Conservation (phyloP, 2,113 vertebrate species). For the Porphyrio hochstetteri region DNA sequence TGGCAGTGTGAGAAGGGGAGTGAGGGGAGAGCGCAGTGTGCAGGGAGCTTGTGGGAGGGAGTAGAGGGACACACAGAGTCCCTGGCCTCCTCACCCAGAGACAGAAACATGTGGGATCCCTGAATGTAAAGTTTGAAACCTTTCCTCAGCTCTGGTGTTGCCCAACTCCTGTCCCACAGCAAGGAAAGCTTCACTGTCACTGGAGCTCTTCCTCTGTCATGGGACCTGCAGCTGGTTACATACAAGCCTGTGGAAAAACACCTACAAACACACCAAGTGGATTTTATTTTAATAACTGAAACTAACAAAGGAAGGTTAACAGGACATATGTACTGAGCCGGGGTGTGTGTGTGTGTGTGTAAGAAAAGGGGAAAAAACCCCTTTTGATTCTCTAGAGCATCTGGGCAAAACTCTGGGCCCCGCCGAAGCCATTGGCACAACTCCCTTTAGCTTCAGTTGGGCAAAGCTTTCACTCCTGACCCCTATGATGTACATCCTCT, state of each 20-base stretch:
- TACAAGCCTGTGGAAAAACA: not conserved
- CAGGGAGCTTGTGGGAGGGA: not conserved
- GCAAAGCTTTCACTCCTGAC: not conserved
- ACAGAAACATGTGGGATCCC: accelerated
- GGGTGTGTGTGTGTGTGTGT: no score
- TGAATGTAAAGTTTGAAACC: not conserved
- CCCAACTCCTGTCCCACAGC: accelerated
- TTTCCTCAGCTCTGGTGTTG: not conserved
- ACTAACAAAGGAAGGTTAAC: not conserved
- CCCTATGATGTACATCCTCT: not conserved
- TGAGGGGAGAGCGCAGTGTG: accelerated
- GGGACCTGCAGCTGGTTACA: not conserved
- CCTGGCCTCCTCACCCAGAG: not conserved
- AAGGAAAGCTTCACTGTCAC: not conserved
- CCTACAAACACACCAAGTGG: not conserved
- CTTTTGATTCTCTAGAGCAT: not conserved
- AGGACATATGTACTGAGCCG: not conserved
- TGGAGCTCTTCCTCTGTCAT: accelerated
- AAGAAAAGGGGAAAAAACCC: no score
- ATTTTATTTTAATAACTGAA: not conserved
- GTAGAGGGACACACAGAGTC: not conserved
- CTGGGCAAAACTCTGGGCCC: not conserved
- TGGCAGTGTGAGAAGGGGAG: not conserved
- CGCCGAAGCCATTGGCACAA: not conserved
- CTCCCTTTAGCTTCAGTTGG: not conserved